Percentiles rank a stretch among this genome's conserved stretches.
Evolutionary conservation across 1,140 invertebrate species (phyloP).

Genomic region (Eupeodes corollae): DNA sequence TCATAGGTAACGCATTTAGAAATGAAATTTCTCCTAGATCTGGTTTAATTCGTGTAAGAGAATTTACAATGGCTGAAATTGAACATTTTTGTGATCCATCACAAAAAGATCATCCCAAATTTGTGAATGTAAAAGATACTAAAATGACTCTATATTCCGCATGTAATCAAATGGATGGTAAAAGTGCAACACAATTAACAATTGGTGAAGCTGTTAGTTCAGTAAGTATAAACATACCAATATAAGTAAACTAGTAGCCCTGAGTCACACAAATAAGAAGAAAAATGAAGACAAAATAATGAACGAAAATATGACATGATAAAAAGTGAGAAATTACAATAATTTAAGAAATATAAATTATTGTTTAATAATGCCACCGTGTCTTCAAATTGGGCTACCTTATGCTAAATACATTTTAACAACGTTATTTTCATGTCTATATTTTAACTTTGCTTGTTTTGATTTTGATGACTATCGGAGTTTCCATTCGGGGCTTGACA

Average conservation of each 20-base stretch:
- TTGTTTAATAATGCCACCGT: too few species aligned
- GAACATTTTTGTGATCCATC: constrained; percentile 97
- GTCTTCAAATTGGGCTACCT: too few species aligned
- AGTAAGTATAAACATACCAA: too few species aligned
- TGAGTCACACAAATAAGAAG: constrained; percentile 32
- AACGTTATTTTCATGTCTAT: too few species aligned
- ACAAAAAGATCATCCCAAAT: constrained; percentile 86
- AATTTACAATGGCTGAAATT: constrained; percentile 99
- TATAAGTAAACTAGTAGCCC: too few species aligned
- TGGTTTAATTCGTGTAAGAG: constrained; percentile 87
- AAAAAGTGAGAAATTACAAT: too few species aligned
- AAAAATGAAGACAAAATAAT: not conserved
- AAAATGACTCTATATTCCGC: constrained; percentile 81
- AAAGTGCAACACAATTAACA: constrained; percentile 54
- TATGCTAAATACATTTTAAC: too few species aligned
- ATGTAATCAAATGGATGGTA: constrained; percentile 92
- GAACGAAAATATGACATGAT: not conserved
- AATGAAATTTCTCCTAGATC: constrained; percentile 99
- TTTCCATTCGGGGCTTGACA: too few species aligned
- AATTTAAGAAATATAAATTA: too few species aligned
- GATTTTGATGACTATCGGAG: too few species aligned
- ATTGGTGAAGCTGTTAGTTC: constrained; percentile 65
- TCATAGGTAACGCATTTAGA: constrained; percentile 93
- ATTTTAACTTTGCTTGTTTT: too few species aligned
- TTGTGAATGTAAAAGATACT: constrained; percentile 62